Evolutionary conservation across 2,113 vertebrate species (phyloP).

Genomic region (Regulus satrapa): DNA sequence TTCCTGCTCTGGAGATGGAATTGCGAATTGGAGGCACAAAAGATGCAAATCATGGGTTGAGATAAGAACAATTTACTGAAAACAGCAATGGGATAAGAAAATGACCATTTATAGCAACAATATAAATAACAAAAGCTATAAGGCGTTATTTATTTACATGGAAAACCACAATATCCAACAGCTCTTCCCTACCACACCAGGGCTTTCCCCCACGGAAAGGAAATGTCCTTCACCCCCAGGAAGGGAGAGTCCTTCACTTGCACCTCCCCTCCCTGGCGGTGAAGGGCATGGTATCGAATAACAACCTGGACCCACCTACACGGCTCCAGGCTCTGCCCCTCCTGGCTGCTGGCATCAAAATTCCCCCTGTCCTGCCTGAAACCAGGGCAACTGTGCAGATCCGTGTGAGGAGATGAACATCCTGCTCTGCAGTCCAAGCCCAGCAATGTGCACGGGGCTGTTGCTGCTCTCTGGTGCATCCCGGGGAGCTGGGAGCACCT

Average conservation of each 20-base stretch:
- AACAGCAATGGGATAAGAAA: not conserved
- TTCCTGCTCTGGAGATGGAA: not conserved
- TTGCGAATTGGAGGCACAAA: not conserved
- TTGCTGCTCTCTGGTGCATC: not conserved
- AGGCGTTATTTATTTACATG: not conserved
- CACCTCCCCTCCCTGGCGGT: not conserved
- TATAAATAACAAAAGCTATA: no score
- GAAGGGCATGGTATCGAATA: not conserved
- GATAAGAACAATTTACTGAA: not conserved
- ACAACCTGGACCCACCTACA: not conserved
- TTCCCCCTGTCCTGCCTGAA: not conserved
- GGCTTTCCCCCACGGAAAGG: rapidly evolving
- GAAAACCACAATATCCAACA: not conserved
- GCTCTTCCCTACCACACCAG: not conserved
- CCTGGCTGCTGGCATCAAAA: not conserved
- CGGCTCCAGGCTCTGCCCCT: not conserved
- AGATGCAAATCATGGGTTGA: not conserved
- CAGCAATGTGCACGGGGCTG: rapidly evolving
- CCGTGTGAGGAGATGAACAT: not conserved
- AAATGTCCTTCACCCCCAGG: not conserved
- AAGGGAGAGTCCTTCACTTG: not conserved
- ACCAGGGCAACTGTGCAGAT: not conserved
- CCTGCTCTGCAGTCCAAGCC: not conserved
- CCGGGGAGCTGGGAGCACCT: not conserved
- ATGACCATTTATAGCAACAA: not conserved